phyloP scores from a whole-genome alignment of 2,797 vertebrate species.

The Cuculus canorus region DNA sequence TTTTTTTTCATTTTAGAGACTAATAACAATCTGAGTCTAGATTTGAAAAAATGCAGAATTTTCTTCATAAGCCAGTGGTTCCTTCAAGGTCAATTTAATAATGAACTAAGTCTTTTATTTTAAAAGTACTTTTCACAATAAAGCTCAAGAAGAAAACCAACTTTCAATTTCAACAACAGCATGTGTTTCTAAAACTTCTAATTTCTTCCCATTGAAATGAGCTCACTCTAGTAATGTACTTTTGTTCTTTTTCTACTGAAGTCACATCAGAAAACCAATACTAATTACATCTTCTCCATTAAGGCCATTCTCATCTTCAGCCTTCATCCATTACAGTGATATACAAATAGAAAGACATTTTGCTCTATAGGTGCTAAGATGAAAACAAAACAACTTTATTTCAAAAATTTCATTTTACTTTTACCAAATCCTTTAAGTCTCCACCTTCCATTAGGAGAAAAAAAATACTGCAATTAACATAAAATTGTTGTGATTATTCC shows the following conservation, averaged over 20 bases:
- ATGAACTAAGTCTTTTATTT: background rate
- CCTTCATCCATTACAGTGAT: background rate
- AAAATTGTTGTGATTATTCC: background rate
- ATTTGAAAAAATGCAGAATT: background rate
- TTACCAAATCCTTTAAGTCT: background rate
- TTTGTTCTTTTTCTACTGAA: background rate
- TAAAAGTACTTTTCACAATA: background rate
- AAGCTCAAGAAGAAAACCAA: background rate
- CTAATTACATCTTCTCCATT: background rate
- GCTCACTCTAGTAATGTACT: background rate
- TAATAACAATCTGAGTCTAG: background rate
- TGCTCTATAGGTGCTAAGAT: background rate
- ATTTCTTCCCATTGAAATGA: background rate
- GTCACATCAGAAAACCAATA: background rate
- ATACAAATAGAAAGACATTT: background rate
- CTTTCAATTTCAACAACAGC: background rate
- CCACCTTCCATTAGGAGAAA: background rate
- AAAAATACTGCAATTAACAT: background rate
- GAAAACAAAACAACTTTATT: background rate
- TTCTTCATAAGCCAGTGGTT: background rate
- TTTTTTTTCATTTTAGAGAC: background rate
- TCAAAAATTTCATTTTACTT: background rate
- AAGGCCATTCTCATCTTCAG: background rate
- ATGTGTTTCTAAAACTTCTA: background rate
- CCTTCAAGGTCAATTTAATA: background rate